Evolutionary conservation across 2,113 vertebrate genomes (phyloP).

Genomic region (Proterorhinus semilunaris): DNA sequence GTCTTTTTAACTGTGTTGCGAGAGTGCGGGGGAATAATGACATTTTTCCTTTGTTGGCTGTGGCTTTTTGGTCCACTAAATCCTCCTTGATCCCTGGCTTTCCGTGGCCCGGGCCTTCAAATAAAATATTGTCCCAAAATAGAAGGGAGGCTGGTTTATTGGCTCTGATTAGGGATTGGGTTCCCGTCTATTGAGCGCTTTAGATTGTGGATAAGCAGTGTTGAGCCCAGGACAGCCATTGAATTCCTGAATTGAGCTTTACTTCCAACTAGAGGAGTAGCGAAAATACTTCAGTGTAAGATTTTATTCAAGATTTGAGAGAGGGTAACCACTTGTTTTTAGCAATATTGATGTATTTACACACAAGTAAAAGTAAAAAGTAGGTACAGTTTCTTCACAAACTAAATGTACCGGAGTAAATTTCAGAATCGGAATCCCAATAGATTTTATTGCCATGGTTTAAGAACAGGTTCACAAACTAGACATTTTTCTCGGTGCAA

Average conservation of each 20-base stretch:
- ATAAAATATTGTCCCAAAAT: slow-evolving; percentile 17
- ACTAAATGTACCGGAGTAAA: too few species aligned
- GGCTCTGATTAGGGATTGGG: not conserved
- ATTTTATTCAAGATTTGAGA: too few species aligned
- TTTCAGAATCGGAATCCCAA: too few species aligned
- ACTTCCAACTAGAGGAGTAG: too few species aligned
- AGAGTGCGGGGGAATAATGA: slow-evolving; percentile 19
- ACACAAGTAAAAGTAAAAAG: too few species aligned
- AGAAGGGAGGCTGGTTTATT: slow-evolving; percentile 20
- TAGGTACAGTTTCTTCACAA: too few species aligned
- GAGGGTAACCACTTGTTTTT: too few species aligned
- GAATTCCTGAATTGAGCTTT: not conserved
- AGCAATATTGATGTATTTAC: too few species aligned
- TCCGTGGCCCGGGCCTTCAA: slow-evolving; percentile 11
- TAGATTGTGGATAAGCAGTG: not conserved
- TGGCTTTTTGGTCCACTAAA: slow-evolving; percentile 26
- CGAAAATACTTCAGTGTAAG: too few species aligned
- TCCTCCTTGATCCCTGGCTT: slow-evolving; percentile 37
- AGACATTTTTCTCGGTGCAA: too few species aligned
- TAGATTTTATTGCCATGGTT: too few species aligned
- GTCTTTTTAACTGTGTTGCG: slow-evolving; percentile 44
- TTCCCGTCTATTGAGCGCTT: not conserved
- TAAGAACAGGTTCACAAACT: too few species aligned
- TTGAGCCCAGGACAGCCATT: not conserved
- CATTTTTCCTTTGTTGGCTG: slow-evolving; percentile 22